A percentile compares a stretch with the other conserved stretches of the same genome.
Conservation (phyloP, 2,113 vertebrate genomes). For the Damaliscus lunatus region DNA sequence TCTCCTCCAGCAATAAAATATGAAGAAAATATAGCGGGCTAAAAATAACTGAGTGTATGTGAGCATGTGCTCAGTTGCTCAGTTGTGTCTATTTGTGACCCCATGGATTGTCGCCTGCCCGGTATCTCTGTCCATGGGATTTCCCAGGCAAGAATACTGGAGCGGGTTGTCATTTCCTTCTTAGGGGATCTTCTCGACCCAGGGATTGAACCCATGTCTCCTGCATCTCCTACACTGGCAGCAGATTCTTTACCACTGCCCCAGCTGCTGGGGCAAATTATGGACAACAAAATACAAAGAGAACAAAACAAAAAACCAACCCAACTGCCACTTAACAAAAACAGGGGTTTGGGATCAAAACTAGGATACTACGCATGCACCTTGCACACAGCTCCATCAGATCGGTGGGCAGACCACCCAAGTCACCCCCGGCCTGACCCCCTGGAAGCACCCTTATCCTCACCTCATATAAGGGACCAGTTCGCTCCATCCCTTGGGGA, state of each 20-base stretch:
- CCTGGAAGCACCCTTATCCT: background rate
- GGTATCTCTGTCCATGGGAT: background rate
- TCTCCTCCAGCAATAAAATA: background rate
- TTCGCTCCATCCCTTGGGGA: background rate
- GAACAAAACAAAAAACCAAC: background rate
- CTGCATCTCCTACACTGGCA: background rate
- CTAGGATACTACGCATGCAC: fast-evolving
- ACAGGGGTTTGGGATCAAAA: background rate
- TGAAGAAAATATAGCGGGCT: background rate
- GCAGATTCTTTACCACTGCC: background rate
- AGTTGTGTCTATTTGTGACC: background rate
- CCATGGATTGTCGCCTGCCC: background rate
- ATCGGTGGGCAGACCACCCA: background rate
- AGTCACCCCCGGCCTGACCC: background rate
- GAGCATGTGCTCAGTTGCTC: fast-evolving
- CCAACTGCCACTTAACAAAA: background rate
- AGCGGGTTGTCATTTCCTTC: background rate
- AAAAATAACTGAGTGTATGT: background rate
- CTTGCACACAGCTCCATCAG: background rate
- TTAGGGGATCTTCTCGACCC: background rate
- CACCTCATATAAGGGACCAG: background rate
- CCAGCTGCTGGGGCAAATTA: background rate
- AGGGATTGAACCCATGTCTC: background rate
- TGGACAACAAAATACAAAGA: background rate
- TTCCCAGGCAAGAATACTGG: background rate